Evolutionary conservation across 2,797 vertebrate species (phyloP), one percentile per base, ranked within the genome.

Genomic region (Scarus forsteni): DNA sequence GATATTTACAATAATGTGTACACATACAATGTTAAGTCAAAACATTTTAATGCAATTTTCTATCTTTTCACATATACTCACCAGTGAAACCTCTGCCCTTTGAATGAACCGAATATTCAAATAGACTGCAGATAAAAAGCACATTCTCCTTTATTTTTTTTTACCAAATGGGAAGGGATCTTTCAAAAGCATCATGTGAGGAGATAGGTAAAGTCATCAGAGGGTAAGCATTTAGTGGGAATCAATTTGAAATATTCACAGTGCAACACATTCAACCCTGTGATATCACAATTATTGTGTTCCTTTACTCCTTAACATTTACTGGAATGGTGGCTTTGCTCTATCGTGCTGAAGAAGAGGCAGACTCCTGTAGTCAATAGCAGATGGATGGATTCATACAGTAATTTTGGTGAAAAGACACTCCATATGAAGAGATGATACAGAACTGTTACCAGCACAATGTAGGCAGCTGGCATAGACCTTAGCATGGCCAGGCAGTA

Each of bases 361-460:
- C 97, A 98, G 68, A 97, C 39, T 1, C 76, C 81, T 0, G 96
- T 92, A 0, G 96, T 96, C 81, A 98, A 86, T 83, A 98, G 92
- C 15, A 96, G 93, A 44, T 95, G 97, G 85, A 95, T 89, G 15
- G 95, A 96, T 88, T 98, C 97, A 0, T 99, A 99, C 5, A 99
- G 95, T 0, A 99, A 92, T 77, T 99, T 99, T 1, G 98, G 98
- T 0, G 98, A 99, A 85, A 99, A 99, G 53, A 99, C 98, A 0
- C 97, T 99, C 98, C 98, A 99, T 85, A 99, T 98, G 89, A 99
- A 99, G 60, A 98, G 93, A 81, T 99, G 98, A 83, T 99, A 97
- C 76, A 98, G 94, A 11, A 87, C 89, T 0, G 96, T 97, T 9
- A 98, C 94, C 88, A 99, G 71, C 63, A 98, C 63, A 12, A 98